A percentile compares a stretch with the other conserved stretches of the same genome.
Conservation (phyloP, 2,888 invertebrate species). For the Dasysyrphus tricinctus region DNA sequence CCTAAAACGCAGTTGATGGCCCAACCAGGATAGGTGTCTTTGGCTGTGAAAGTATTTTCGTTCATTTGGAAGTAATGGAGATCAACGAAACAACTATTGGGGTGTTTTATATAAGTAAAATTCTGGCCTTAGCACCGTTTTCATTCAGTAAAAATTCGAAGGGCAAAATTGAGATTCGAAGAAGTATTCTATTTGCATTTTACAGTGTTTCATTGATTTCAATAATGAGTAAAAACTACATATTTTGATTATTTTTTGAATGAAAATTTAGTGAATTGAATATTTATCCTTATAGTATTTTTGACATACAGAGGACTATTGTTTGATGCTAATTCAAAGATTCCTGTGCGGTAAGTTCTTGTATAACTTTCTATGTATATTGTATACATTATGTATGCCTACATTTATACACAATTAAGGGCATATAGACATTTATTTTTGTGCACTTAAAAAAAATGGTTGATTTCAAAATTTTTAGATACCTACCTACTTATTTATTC, state of each 20-base stretch:
- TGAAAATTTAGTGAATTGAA: not conserved
- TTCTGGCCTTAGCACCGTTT: conserved; percentile 82
- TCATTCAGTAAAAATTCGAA: conserved; percentile 78
- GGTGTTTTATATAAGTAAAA: conserved; percentile 81
- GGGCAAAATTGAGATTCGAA: conserved; percentile 78
- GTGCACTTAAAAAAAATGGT: not conserved
- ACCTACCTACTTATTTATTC: not conserved
- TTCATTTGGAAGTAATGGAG: conserved; percentile 79
- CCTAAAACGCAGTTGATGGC: conserved; percentile 2
- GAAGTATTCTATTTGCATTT: conserved; percentile 80
- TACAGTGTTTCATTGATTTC: conserved; percentile 80
- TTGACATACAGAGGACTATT: conserved; percentile 82
- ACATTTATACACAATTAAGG: too few relatives aligned
- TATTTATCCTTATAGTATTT: conserved; percentile 76
- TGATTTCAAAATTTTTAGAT: not conserved
- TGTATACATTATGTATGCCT: too few relatives aligned
- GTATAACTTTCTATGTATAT: not conserved
- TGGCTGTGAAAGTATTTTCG: not conserved
- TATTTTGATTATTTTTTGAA: conserved; percentile 13
- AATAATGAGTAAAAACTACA: conserved; percentile 79
- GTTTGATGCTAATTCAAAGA: conserved; percentile 82
- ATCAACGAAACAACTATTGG: conserved; percentile 80
- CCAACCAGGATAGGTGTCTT: conserved; percentile 5
- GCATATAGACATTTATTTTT: not conserved
- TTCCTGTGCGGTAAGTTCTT: conserved; percentile 80